Base-by-base conservation (phyloP, 2,888 invertebrate genomes). In the Calameuta pallipes region DNA sequence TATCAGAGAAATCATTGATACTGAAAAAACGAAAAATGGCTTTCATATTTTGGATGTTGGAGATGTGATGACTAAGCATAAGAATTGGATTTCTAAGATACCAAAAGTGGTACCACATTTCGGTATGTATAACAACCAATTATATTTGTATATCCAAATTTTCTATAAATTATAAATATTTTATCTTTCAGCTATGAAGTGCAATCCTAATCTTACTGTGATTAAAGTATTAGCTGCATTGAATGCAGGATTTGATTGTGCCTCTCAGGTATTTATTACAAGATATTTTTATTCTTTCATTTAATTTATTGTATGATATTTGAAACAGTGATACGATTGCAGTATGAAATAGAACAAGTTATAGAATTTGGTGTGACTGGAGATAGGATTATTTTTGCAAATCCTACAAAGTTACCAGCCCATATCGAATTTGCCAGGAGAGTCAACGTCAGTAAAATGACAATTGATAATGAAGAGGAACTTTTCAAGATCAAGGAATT, bases 161-260 rank as follows among this genome's bases (percentile, higher is more conserved):
- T 23, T 35, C 23, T 74, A 31, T 69, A 23, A 69, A 41, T 41
- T 41, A 41, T 41, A 15, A 1, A 41, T 1, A 41, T 41, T 41
- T 80, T 77, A 31, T 41, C 81, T 89, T 88, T 41, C 83, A 92
- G 94, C 95, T 81, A 92, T 95, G 37, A 95, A 95, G 88, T 95
- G 94, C 87, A 95, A 95, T 89, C 92, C 93, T 74, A 92, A 93
- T 83, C 89, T 91, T 35, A 89, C 92, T 4, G 92, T 92, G 3
- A 84, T 92, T 31, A 89, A 90, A 85, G 82, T 87, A 73, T 77
- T 95, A 75, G 93, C 93, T 13, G 91, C 92, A 41, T 88, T 94
- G 71, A 94, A 94, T 75, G 90, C 92, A 35, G 93, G 93, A 73
- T 95, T 95, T 89, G 95, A 95, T 87, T 95, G 95, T 88, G 95